phyloP scores from a whole-genome alignment of 2,113 vertebrate genomes.

The Cichladusa arquata region DNA sequence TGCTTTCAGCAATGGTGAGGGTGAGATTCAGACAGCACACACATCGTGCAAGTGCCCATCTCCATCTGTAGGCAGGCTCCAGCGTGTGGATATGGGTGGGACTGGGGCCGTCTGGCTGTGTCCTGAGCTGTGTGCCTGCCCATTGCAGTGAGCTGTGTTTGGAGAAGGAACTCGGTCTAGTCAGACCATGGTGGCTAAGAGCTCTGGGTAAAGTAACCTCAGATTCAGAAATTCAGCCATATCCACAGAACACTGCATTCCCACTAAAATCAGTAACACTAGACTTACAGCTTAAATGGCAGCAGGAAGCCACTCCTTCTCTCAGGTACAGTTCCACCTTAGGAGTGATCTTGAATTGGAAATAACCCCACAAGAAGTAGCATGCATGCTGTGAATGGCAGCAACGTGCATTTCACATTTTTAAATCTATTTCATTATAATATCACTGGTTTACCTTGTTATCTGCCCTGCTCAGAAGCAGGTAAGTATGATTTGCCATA shows the following conservation, averaged over 20 bases:
- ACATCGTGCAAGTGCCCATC: neutral
- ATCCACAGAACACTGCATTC: neutral
- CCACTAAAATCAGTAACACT: neutral
- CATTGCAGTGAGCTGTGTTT: accelerated
- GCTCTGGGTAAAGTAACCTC: neutral
- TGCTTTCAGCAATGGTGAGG: neutral
- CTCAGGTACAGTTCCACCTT: neutral
- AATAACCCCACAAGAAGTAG: neutral
- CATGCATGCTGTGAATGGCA: neutral
- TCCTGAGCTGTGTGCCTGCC: neutral
- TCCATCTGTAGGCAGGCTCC: neutral
- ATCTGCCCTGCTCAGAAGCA: neutral
- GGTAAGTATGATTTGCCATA: neutral
- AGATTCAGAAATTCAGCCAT: neutral
- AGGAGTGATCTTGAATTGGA: neutral
- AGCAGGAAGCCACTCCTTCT: neutral
- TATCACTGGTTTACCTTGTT: neutral
- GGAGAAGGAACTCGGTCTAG: neutral
- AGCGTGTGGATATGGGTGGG: neutral
- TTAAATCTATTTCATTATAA: neutral
- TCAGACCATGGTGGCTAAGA: neutral
- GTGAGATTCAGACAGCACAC: neutral
- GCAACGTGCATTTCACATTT: neutral
- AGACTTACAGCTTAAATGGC: neutral
- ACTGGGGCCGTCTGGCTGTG: neutral